Evolutionary conservation across 2,113 vertebrate genomes (phyloP), one percentile per base, ranked within the genome.

Genomic region (Siniperca chuatsi): DNA sequence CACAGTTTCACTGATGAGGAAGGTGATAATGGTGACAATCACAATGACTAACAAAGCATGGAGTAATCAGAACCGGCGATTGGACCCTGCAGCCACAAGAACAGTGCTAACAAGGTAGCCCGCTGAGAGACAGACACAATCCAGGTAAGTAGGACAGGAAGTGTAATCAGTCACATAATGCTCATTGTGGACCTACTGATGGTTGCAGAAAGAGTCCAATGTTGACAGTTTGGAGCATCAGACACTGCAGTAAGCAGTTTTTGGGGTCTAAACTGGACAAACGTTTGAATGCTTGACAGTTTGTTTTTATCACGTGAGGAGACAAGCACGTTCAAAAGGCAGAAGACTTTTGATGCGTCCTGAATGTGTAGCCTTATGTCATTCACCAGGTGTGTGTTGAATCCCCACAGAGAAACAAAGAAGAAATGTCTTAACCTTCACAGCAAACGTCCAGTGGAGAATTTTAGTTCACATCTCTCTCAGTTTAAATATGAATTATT

Each of bases 1-100:
- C 84, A 89, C 84, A 84, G 80, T 79, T 83, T 73, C 78, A 70
- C 84, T 92, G 93, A 94, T 94, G 91, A 93, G 83, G 82, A 90
- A 79, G 82, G 87, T 90, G 92, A 92, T 92, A 92, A 91, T 87
- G 82, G 87, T 90, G 87, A 86, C 89, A 92, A 93, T 94, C 92
- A 91, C 46, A n/a, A 90, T 35, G 75, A 78, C 83, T 91, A 88
- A 93, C 91, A 91, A 86, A 92, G 90, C 82, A 76, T 88, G 78
- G 37, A 86, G 86, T 87, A 94, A 94, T 93, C 92, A 92, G 73
- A 86, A 86, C 64, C 69, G 12, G 58, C 50, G 52, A 92, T 84
- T 93, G 87, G 92, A 91, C 89, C 89, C 90, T 90, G 87, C 75
- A 90, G 89, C 80, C 88, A 78, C 58, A 21, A 87, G 66, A 90